Conservation (phyloP, 1,140 invertebrate genomes). For the Paramacrobiotus metropolitanus region DNA sequence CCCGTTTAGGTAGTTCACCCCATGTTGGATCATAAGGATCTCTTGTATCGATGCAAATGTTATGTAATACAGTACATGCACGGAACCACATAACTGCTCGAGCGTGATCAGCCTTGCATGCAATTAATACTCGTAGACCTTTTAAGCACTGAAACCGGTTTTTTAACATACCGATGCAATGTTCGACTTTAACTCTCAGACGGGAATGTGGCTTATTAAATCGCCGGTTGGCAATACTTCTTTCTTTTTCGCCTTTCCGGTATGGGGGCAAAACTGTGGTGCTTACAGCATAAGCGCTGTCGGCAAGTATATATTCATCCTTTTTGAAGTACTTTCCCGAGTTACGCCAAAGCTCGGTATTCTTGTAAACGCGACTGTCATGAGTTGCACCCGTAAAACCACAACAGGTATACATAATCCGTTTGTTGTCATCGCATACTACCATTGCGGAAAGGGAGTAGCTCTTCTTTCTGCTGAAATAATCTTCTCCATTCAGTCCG, state of each 20-base stretch:
- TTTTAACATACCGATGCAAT: not conserved
- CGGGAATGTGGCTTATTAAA: not conserved
- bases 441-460: not conserved
- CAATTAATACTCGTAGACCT: not conserved
- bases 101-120: not conserved
- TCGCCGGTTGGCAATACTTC: not conserved
- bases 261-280: not conserved
- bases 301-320: not conserved
- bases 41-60: not conserved
- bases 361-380: not conserved
- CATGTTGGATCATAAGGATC: too few relatives aligned
- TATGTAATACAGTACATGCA: not conserved
- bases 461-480: not conserved
- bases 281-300: not conserved
- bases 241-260: not conserved
- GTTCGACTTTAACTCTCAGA: not conserved
- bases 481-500: not conserved
- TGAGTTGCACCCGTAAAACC: not conserved
- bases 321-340: not conserved
- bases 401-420: not conserved
- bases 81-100: not conserved
- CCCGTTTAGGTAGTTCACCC: too few relatives aligned
- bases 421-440: not conserved
- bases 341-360: not conserved
- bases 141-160: not conserved